Conservation (phyloP, 2,888 invertebrate genomes). For the Andrena fulva region DNA sequence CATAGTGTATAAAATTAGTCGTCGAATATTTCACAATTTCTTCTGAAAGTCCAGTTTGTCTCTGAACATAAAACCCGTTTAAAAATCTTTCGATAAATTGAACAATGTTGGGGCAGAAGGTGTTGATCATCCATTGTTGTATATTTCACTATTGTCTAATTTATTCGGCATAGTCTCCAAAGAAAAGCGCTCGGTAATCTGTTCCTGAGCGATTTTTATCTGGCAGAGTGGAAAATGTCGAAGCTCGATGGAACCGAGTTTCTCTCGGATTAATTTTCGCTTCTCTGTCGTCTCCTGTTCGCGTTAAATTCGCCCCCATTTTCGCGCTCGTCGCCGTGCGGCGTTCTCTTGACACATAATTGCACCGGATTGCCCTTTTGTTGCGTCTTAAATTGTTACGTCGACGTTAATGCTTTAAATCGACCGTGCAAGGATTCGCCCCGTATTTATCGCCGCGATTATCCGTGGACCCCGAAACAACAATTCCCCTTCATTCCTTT, state of each 20-base stretch:
- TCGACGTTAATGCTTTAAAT: conserved; percentile 26
- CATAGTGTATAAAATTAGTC: not conserved
- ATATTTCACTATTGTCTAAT: conserved; percentile 16
- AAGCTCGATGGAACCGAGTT: conserved; percentile 44
- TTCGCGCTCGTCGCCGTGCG: conserved; percentile 31
- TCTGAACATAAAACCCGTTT: not conserved
- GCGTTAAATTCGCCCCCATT: conserved; percentile 53
- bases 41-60: not conserved
- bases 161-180: conserved; percentile 15
- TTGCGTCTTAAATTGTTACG: conserved; percentile 47
- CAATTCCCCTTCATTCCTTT: not conserved
- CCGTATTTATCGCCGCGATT: not conserved
- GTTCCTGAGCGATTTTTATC: conserved; percentile 46
- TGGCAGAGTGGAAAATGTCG: conserved; percentile 40
- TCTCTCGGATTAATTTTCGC: conserved; percentile 54
- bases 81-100: not conserved
- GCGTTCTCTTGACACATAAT: conserved; percentile 52
- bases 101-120: not conserved
- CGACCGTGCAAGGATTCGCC: not conserved
- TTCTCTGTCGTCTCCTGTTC: conserved; percentile 37
- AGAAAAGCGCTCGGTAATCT: conserved; percentile 26
- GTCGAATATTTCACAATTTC: not conserved
- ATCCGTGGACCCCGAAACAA: not conserved
- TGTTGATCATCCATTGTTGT: conserved; percentile 12
- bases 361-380: conserved; percentile 52